These are phyloP conservation scores for Drosophila funebris DNA, from an alignment of 1,140 invertebrate genomes.

Conservation along the genomic window DNA sequence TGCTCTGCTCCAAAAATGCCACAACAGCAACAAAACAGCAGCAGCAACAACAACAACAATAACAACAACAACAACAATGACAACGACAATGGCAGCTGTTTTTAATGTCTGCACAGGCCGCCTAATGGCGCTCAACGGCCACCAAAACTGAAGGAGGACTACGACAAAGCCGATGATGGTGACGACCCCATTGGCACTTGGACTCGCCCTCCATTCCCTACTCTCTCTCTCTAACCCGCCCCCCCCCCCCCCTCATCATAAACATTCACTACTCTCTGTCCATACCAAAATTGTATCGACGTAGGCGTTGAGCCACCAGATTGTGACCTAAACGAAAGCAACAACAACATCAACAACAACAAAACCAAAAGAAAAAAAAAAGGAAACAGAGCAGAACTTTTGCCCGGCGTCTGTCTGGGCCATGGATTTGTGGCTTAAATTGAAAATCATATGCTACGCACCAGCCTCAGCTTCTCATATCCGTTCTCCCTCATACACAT, in stretches of 20 bases:
- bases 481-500: not conserved
- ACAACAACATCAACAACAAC: not conserved
- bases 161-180: slow-evolving; percentile 31
- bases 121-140: slow-evolving; percentile 76
- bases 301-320: slow-evolving; percentile 41
- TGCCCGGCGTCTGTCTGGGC: slow-evolving; percentile 38
- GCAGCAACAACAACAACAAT: slow-evolving; percentile 38
- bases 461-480: not conserved
- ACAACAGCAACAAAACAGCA: slow-evolving; percentile 53
- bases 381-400: slow-evolving; percentile 19
- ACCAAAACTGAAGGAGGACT: slow-evolving; percentile 28
- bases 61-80: slow-evolving; percentile 16
- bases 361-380: slow-evolving; percentile 1
- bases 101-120: slow-evolving; percentile 74
- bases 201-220: slow-evolving; percentile 1
- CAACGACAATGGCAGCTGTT: slow-evolving; percentile 65
- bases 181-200: slow-evolving; percentile 63
- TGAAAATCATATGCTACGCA: slow-evolving; percentile 73
- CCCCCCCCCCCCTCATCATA: not conserved
- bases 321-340: slow-evolving; percentile 17
- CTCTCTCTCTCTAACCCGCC: no score
- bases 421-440: slow-evolving; percentile 73
- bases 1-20: slow-evolving; percentile 59
- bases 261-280: not conserved
- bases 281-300: slow-evolving; percentile 13